Evolutionary conservation across 2,888 invertebrate species (phyloP).

Genomic region (Melieria crassipennis): DNA sequence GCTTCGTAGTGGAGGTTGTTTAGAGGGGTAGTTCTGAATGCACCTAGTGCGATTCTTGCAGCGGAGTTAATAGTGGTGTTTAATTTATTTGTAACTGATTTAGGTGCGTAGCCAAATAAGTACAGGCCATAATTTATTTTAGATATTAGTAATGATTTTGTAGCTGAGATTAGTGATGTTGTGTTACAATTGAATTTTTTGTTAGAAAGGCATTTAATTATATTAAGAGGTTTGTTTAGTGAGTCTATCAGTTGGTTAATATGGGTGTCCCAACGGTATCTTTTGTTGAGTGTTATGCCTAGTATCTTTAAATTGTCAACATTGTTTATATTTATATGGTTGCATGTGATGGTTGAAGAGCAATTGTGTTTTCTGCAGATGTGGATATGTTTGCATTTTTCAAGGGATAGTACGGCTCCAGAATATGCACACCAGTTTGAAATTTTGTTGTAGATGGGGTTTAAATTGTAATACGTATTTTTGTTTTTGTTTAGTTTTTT

Average conservation of each 20-base stretch:
- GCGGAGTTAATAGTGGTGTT: constrained; percentile 25
- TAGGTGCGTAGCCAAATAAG: constrained; percentile 23
- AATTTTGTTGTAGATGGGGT: constrained; percentile 30
- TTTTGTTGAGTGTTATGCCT: constrained; percentile 40
- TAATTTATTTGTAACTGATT: constrained; percentile 20
- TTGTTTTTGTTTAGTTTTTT: constrained; percentile 32
- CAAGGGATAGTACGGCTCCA: constrained; percentile 32
- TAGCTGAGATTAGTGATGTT: constrained; percentile 12
- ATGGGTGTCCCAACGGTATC: constrained; percentile 39
- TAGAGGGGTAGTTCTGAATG: constrained; percentile 32
- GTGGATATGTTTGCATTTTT: constrained; percentile 36
- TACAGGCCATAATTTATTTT: constrained; percentile 34
- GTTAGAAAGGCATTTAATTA: constrained; percentile 37
- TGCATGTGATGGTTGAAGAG: constrained; percentile 8
- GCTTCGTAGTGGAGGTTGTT: constrained; percentile 34
- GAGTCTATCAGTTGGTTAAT: constrained; percentile 27
- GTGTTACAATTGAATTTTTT: constrained; percentile 28
- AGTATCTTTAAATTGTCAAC: constrained; percentile 35
- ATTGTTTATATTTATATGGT: constrained; percentile 21
- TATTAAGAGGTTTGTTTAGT: constrained; percentile 30
- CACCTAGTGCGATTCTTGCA: constrained; percentile 16
- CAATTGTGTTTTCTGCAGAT: constrained; percentile 39
- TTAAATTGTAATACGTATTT: constrained; percentile 30
- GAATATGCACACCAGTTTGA: constrained; percentile 37
- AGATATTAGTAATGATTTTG: constrained; percentile 25